phyloP scores from a whole-genome alignment of 2,113 vertebrate species.

The human (Homo sapiens) region GRCh38 chr5:50341501-50342000 shows the following conservation, averaged over 20 bases:
- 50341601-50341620: neutral
- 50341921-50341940: neutral
- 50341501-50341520: neutral
- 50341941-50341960: neutral
- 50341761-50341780: neutral
- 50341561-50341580: neutral
- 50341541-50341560: neutral
- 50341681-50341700: neutral
- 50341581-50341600: neutral
- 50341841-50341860: neutral
- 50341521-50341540: neutral
- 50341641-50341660: neutral
- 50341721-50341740: neutral
- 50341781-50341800: neutral
- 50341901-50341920: neutral
- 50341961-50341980: neutral
- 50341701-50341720: neutral
- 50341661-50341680: neutral
- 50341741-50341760: neutral
- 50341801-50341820: neutral
- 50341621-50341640: neutral
- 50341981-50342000: neutral
- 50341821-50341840: neutral
- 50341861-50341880: neutral
- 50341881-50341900: neutral